Base-by-base conservation (phyloP, 2,888 invertebrate species). In the Halocaridina rubra region DNA sequence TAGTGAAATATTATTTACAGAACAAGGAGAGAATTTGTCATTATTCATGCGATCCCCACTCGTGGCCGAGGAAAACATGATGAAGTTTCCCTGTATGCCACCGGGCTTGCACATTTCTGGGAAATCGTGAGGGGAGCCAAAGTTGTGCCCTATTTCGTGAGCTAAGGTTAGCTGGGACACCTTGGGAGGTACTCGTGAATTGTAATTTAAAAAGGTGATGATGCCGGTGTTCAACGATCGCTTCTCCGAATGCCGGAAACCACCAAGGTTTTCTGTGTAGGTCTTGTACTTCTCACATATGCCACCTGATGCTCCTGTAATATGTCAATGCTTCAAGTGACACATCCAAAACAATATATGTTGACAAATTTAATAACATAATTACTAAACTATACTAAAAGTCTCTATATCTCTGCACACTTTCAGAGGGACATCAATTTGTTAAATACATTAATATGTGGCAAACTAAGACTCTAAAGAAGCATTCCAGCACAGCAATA, bases 1-100 rank as follows among this genome's bases (percentile, higher is more conserved):
- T 88, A 96, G 95, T 85, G 97, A 97, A 90, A 99, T 98, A 92
- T 98, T 99, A 86, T 96, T 95, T 87, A 97, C 94, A 89, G 97
- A 98, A 92, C 99, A 99, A 24, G 94, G 93, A 0, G 97, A 98
- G 93, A 99, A 99, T 90, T 97, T 96, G 90, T 97, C 98, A 92
- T 99, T 99, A 93, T 99, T 99, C 10, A 96, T 96, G 80, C 98
- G 94, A 92, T 99, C 98, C 76, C 99, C 99, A 88, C 97, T 97
- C 0, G 99, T 99, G 8, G 99, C 99, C 75, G 98, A 98, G 19
- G 98, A 98, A 92, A 98, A 99, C 99, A 99, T 99, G 90, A 99
- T 99, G 92, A 94, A 99, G 93, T 99, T 99, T 81, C 99, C 99
- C 88, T 94, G 98, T 97, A 0, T 98, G 97, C 88, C 88, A 8